These are phyloP conservation scores for Ptiloglossa arizonensis DNA, from an alignment of 1,140 invertebrate species.

Conservation along the genomic window DNA sequence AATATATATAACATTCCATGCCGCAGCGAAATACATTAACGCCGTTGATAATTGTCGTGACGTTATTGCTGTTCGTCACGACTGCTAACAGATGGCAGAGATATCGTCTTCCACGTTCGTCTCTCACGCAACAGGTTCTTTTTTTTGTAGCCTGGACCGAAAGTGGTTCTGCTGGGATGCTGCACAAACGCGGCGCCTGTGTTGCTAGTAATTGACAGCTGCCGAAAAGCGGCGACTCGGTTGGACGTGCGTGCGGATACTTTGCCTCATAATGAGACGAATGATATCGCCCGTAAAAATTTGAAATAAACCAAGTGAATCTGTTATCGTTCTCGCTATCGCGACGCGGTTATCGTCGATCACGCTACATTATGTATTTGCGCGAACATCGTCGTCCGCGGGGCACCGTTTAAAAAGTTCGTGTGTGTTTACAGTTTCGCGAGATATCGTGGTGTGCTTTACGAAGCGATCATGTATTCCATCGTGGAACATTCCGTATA, in stretches of 20 bases:
- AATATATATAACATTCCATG: no score
- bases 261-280: slow-evolving; percentile 3
- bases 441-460: slow-evolving; percentile 27
- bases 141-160: slow-evolving; percentile 61
- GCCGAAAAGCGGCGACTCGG: slow-evolving; percentile 72
- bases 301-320: slow-evolving; percentile 2
- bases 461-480: neutral
- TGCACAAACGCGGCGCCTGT: slow-evolving; percentile 67
- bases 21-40: no score
- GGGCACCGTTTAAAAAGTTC: slow-evolving; percentile 52
- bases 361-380: slow-evolving; percentile 13
- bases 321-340: neutral
- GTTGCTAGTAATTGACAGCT: slow-evolving; percentile 76
- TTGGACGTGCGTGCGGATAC: slow-evolving; percentile 12
- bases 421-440: slow-evolving; percentile 56
- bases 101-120: slow-evolving; percentile 3
- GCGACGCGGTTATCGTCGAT: neutral
- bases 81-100: neutral
- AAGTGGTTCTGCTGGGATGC: slow-evolving; percentile 67
- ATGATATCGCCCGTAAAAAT: neutral
- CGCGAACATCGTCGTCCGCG: slow-evolving; percentile 18
- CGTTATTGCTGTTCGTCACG: neutral
- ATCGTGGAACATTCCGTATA: neutral
- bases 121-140: slow-evolving; percentile 32
- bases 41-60: neutral